phyloP scores from a whole-genome alignment of 1,140 invertebrate species.

The Aradophagus sp. region DNA sequence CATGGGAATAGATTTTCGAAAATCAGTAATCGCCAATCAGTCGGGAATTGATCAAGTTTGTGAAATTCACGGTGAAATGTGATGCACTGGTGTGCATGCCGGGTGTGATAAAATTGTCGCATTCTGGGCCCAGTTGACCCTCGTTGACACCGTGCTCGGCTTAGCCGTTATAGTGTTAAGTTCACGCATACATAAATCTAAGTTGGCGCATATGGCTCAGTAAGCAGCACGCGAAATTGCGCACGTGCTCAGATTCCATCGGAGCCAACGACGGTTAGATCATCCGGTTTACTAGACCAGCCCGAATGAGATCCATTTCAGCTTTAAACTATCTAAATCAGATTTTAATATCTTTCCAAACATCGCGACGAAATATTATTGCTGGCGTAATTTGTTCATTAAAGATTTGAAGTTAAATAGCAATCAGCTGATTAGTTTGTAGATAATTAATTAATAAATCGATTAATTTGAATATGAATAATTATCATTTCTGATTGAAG shows the following conservation, averaged over 20 bases:
- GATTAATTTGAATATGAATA: too few relatives aligned
- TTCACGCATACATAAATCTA: conserved; percentile 74
- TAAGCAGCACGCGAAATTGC: conserved; percentile 64
- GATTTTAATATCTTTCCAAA: too few relatives aligned
- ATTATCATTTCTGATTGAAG: neutral
- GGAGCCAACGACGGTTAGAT: conserved; percentile 66
- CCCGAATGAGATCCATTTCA: conserved; percentile 30
- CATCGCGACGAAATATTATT: too few relatives aligned
- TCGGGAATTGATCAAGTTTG: conserved; percentile 28
- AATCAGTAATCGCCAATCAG: too few relatives aligned
- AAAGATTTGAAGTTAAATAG: too few relatives aligned
- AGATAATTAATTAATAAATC: too few relatives aligned
- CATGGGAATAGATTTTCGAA: too few relatives aligned
- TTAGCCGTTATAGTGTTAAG: conserved; percentile 74
- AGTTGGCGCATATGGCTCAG: conserved; percentile 67
- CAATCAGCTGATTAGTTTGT: too few relatives aligned
- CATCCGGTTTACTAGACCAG: conserved; percentile 64
- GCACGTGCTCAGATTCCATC: conserved; percentile 75
- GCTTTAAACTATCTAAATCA: too few relatives aligned
- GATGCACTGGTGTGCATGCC: conserved; percentile 57
- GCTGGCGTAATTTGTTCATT: too few relatives aligned
- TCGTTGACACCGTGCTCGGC: conserved; percentile 73
- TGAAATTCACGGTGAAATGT: conserved; percentile 45
- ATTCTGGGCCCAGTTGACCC: conserved; percentile 75
- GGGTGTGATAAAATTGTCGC: conserved; percentile 72